Evolutionary conservation across 1,140 invertebrate species (phyloP).

Genomic region (Cydia splendana): DNA sequence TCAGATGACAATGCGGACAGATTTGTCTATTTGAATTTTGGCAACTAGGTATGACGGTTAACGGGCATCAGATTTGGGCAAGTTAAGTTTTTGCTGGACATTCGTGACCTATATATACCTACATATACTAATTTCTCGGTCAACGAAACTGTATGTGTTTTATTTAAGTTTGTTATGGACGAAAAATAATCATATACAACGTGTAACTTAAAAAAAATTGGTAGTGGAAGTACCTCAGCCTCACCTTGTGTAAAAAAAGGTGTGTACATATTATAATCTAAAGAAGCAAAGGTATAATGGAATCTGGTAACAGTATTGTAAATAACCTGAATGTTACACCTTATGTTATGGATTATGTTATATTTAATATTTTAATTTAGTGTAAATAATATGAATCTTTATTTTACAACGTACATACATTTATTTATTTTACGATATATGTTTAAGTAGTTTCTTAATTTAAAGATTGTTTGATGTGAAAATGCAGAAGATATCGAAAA

Average conservation of each 20-base stretch:
- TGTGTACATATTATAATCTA: no score
- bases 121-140: no score
- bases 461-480: not conserved
- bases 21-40: not conserved
- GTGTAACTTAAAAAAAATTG: not conserved
- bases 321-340: no score
- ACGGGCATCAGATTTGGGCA: not conserved
- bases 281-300: no score
- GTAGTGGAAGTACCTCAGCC: no score
- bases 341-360: not conserved
- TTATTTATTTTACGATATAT: not conserved
- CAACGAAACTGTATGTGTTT: not conserved
- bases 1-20: not conserved
- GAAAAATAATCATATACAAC: not conserved
- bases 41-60: not conserved
- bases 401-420: not conserved
- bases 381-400: not conserved
- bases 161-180: not conserved
- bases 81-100: no score
- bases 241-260: no score
- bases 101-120: no score
- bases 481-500: not conserved
- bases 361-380: not conserved
- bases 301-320: no score
- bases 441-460: not conserved